Evolutionary conservation across 2,113 vertebrate genomes (phyloP).

Genomic region (Pteronura brasiliensis): DNA sequence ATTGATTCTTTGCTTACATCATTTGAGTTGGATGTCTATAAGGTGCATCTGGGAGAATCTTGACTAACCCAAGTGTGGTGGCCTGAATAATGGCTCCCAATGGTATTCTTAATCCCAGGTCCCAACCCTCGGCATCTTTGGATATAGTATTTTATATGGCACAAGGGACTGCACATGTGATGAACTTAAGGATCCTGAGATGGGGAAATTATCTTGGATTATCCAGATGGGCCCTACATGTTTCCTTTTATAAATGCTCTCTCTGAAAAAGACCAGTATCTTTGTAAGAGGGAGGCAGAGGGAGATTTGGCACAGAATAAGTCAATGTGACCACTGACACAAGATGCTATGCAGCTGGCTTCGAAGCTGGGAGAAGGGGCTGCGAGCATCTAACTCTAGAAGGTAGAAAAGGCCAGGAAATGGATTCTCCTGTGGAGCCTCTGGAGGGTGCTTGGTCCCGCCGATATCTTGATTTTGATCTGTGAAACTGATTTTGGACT

Average conservation of each 20-base stretch:
- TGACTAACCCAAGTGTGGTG: not conserved
- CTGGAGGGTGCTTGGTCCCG: not conserved
- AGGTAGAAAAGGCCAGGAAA: not conserved
- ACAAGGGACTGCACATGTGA: not conserved
- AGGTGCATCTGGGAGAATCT: not conserved
- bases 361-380: not conserved
- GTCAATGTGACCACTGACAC: not conserved
- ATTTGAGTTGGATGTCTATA: not conserved
- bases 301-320: not conserved
- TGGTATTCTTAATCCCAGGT: not conserved
- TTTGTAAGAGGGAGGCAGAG: not conserved
- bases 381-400: not conserved
- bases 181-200: not conserved
- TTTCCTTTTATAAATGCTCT: not conserved
- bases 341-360: not conserved
- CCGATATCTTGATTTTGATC: rapidly evolving
- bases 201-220: not conserved
- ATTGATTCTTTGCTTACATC: not conserved
- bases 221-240: not conserved
- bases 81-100: not conserved
- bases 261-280: not conserved
- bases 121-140: not conserved
- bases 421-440: not conserved
- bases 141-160: not conserved
- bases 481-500: not conserved